Percentiles rank a stretch among this genome's conserved stretches.
phyloP scores from a whole-genome alignment of 2,113 vertebrate genomes.

The Strigops habroptila region DNA sequence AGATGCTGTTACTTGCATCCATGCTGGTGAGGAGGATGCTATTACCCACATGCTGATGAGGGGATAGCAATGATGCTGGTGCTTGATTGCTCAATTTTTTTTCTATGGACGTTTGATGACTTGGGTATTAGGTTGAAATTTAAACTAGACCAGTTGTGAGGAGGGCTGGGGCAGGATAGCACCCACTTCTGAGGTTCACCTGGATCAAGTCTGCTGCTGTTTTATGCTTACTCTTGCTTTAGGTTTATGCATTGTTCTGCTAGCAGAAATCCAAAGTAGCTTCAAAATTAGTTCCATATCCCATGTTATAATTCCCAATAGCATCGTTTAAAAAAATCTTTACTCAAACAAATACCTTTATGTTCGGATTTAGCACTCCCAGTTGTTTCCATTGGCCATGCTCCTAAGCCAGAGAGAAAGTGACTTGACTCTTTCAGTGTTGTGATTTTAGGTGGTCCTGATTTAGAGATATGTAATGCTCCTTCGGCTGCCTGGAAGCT shows the following conservation, averaged over 20 bases:
- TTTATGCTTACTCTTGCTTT: slow-evolving; percentile 33
- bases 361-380: slow-evolving; percentile 15
- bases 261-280: slow-evolving; percentile 30
- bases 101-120: neutral
- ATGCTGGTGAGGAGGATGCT: neutral
- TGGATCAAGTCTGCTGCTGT: neutral
- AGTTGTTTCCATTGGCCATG: neutral
- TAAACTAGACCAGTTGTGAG: neutral
- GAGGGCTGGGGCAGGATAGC: neutral
- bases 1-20: neutral
- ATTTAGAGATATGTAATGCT: neutral
- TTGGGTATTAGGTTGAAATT: neutral
- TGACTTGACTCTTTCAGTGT: neutral
- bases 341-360: slow-evolving; percentile 40
- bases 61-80: too few relatives aligned
- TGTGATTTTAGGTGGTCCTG: neutral
- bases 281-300: slow-evolving; percentile 39
- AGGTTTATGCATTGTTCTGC: slow-evolving; percentile 10
- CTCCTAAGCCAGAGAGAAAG: neutral
- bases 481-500: neutral
- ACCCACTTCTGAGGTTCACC: neutral
- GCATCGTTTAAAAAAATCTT: neutral
- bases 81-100: neutral
- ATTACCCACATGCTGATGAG: neutral
- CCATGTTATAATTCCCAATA: neutral